Percentiles rank a stretch among this genome's conserved stretches.
phyloP scores from a whole-genome alignment of 2,888 invertebrate species.

The Diloba caeruleocephala region DNA sequence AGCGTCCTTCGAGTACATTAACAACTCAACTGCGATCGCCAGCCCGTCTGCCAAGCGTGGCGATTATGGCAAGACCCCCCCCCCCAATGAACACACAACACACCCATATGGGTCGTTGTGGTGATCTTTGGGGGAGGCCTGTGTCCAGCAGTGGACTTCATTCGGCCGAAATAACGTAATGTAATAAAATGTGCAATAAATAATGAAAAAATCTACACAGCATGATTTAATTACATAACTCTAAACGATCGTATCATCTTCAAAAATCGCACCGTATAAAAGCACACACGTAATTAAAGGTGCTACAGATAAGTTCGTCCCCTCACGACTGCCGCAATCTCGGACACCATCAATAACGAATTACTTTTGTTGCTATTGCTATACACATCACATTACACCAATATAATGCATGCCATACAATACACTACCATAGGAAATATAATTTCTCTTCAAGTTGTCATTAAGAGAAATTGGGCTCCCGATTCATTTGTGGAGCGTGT shows the following conservation, averaged over 20 bases:
- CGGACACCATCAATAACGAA: conserved; percentile 81
- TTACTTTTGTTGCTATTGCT: conserved; percentile 80
- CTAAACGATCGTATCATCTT: conserved; percentile 18
- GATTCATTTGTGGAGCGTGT: conserved; percentile 3
- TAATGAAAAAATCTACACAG: neutral
- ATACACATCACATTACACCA: conserved; percentile 47
- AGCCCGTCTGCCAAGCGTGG: no score
- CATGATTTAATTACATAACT: conserved; percentile 5
- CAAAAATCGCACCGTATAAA: conserved; percentile 70
- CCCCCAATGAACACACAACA: no score
- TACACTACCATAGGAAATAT: conserved; percentile 52
- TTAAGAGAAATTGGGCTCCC: conserved; percentile 51
- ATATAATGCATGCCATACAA: conserved; percentile 41
- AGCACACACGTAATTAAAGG: conserved; percentile 73
- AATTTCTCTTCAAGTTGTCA: conserved; percentile 57
- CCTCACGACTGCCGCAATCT: conserved; percentile 71
- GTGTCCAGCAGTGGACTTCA: no score
- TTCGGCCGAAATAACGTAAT: no score
- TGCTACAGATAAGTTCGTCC: conserved; percentile 75
- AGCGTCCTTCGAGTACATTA: no score
- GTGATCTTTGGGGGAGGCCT: no score
- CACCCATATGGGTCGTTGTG: no score
- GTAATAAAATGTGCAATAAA: neutral
- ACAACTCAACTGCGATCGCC: no score
- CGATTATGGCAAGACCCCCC: no score